These are phyloP conservation scores for Coluber constrictor DNA, from an alignment of 2,797 vertebrate species.

Conservation along the genomic window DNA sequence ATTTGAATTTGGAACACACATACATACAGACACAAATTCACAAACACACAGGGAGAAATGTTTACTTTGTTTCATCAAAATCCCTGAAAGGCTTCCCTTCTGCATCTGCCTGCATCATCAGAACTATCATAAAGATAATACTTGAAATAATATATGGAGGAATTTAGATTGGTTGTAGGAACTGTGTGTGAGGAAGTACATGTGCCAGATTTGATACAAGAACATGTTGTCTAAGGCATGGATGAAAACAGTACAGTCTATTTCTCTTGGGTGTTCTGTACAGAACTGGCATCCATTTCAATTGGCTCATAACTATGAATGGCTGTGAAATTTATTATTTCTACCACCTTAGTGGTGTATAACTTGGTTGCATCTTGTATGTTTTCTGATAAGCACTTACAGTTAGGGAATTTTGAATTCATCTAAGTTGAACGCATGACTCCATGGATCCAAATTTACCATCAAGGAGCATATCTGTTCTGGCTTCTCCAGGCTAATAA, in stretches of 20 bases:
- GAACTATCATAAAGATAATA: not conserved
- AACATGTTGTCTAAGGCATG: not conserved
- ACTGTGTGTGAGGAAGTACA: not conserved
- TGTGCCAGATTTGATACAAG: not conserved
- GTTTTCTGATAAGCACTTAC: not conserved
- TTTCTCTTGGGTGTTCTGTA: not conserved
- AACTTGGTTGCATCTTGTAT: not conserved
- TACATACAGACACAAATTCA: not conserved
- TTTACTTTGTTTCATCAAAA: not conserved
- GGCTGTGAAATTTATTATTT: not conserved
- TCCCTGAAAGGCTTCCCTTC: not conserved
- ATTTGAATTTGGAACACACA: not conserved
- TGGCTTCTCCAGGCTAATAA: not conserved
- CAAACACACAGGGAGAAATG: not conserved
- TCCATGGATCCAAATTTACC: not conserved
- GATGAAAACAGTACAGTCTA: not conserved
- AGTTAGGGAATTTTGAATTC: not conserved
- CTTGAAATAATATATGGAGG: not conserved
- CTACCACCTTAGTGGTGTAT: not conserved
- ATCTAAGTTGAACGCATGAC: not conserved
- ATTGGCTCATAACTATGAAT: not conserved
- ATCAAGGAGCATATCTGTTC: not conserved
- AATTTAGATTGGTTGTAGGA: not conserved
- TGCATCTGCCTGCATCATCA: fast-evolving
- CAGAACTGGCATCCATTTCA: not conserved